A percentile compares a stretch with the other conserved stretches of the same genome.
Evolutionary conservation across 2,888 invertebrate genomes (phyloP).

Genomic region (Lithophane leautieri): DNA sequence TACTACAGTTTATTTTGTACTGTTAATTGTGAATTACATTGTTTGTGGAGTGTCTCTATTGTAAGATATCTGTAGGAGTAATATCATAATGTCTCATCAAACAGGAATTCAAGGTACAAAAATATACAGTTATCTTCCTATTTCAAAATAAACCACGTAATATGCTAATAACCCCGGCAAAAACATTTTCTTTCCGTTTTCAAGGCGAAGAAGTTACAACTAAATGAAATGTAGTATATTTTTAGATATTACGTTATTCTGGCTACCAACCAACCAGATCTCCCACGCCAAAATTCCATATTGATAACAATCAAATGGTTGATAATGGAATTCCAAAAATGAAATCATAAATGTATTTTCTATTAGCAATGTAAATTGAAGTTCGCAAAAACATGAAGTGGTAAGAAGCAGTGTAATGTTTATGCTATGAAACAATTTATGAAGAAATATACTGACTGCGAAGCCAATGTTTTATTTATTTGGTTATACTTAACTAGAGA

Average conservation of each 20-base stretch:
- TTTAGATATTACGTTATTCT: slow-evolving; percentile 44
- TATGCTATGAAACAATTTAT: background rate
- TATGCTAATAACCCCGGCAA: slow-evolving; percentile 44
- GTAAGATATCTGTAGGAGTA: slow-evolving; percentile 26
- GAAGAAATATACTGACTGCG: background rate
- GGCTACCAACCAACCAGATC: slow-evolving; percentile 50
- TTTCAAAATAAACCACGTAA: slow-evolving; percentile 60
- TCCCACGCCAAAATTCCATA: slow-evolving; percentile 50
- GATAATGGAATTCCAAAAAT: slow-evolving; percentile 12
- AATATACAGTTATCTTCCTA: slow-evolving; percentile 56
- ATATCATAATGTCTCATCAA: slow-evolving; percentile 95
- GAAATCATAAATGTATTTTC: background rate
- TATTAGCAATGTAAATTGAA: background rate
- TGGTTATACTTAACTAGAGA: slow-evolving; percentile 1
- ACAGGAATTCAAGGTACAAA: slow-evolving; percentile 95
- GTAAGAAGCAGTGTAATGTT: background rate
- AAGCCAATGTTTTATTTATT: slow-evolving; percentile 14
- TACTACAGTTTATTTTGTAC: slow-evolving; percentile 42
- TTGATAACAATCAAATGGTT: slow-evolving; percentile 21
- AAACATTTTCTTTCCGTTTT: slow-evolving; percentile 8
- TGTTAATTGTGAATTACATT: slow-evolving; percentile 42
- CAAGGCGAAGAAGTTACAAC: background rate
- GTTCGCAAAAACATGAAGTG: background rate
- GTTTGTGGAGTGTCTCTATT: slow-evolving; percentile 29
- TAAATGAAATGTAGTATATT: slow-evolving; percentile 25